Evolutionary conservation across 2,797 vertebrate genomes (phyloP).

Genomic region (Catostomus latipinnis): DNA sequence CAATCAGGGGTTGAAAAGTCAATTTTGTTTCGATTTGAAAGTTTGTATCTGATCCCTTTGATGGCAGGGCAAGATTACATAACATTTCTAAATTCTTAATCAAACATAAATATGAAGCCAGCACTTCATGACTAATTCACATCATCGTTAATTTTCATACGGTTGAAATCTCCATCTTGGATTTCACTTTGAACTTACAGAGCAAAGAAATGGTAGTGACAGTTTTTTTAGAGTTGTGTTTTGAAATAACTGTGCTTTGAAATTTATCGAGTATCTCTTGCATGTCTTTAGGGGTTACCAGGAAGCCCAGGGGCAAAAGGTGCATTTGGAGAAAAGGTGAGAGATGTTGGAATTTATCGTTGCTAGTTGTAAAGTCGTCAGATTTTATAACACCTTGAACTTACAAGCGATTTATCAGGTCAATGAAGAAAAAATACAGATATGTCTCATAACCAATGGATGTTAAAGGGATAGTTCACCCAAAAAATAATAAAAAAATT

Average conservation of each 20-base stretch:
- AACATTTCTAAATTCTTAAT: conserved; percentile 7
- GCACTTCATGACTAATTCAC: conserved; percentile 31
- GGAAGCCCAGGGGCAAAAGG: conserved; percentile 89
- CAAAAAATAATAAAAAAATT: too few relatives aligned
- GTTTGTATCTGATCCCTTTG: background rate
- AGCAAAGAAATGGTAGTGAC: background rate
- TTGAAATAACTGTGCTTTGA: conserved; percentile 9
- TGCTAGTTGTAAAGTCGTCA: background rate
- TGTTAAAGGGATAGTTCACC: background rate
- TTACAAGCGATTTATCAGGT: background rate
- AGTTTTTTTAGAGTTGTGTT: conserved; percentile 3
- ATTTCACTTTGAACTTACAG: conserved; percentile 28
- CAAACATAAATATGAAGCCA: conserved; percentile 1
- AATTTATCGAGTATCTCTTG: conserved; percentile 39
- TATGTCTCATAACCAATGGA: background rate
- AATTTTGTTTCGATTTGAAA: conserved; percentile 13
- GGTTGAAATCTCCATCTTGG: background rate
- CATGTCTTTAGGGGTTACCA: conserved; percentile 85
- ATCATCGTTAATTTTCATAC: conserved; percentile 23
- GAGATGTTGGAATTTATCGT: conserved; percentile 14
- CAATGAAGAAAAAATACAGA: background rate
- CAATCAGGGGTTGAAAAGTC: background rate
- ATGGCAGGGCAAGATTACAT: conserved; percentile 12
- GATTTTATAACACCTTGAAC: conserved; percentile 6
- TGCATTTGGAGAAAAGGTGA: conserved; percentile 87